These are phyloP conservation scores for Tadarida brasiliensis DNA, from an alignment of 2,797 vertebrate species.

Conservation along the genomic window DNA sequence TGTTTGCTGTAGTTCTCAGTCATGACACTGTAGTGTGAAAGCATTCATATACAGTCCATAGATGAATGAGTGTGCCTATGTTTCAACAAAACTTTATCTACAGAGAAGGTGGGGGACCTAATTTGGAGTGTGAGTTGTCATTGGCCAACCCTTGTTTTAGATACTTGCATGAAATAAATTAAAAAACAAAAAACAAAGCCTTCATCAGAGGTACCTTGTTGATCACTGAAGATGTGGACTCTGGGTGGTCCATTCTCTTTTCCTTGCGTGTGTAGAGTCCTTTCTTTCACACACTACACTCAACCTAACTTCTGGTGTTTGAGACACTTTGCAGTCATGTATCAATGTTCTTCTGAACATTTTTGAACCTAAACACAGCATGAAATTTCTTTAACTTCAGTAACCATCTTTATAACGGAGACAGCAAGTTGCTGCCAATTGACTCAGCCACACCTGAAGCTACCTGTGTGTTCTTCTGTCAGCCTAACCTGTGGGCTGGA, in stretches of 20 bases:
- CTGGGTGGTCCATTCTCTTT: background rate
- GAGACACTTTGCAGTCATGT: background rate
- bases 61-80: too few relatives aligned
- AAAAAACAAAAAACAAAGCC: background rate
- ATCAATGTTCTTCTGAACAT: background rate
- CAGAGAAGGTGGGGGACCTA: background rate
- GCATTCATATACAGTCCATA: background rate
- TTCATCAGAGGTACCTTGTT: background rate
- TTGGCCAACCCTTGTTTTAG: background rate
- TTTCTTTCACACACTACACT: background rate
- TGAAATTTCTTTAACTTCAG: background rate
- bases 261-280: background rate
- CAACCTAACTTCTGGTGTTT: background rate
- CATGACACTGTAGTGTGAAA: too few relatives aligned
- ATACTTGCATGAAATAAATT: background rate
- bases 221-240: background rate
- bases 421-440: background rate
- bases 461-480: background rate
- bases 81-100: background rate
- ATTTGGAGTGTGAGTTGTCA: background rate
- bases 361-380: background rate
- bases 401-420: background rate
- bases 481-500: background rate
- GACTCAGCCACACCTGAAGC: background rate
- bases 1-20: background rate